These are phyloP conservation scores for Grapholita molesta DNA, from an alignment of 1,140 invertebrate genomes.

Conservation along the genomic window DNA sequence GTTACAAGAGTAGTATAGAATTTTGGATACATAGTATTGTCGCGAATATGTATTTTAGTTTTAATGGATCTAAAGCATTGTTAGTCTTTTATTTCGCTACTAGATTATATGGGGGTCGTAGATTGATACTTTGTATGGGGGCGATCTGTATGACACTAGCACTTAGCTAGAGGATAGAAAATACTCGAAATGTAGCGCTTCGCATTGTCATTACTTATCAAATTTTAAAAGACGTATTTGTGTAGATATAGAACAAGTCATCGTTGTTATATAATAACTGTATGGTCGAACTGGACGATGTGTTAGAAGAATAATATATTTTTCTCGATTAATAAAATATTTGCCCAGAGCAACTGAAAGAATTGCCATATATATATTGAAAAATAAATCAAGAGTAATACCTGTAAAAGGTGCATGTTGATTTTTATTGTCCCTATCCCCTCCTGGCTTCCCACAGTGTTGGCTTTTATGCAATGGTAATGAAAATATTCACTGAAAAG, in stretches of 20 bases:
- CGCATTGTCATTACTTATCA: constrained; percentile 2
- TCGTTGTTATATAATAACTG: constrained; percentile 59
- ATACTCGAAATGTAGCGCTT: constrained; percentile 17
- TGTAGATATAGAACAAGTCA: constrained; percentile 45
- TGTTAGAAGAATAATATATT: constrained; percentile 54
- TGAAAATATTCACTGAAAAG: constrained; percentile 6
- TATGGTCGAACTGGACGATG: constrained; percentile 54
- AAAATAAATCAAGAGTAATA: constrained; percentile 49
- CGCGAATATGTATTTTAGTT: constrained; percentile 11
- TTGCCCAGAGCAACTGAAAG: constrained; percentile 36
- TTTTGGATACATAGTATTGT: constrained; percentile 17
- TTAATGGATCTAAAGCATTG: background rate
- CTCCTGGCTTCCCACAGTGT: constrained; percentile 25
- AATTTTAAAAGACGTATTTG: constrained; percentile 50
- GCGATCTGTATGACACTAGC: background rate
- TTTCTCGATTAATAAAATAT: constrained; percentile 57
- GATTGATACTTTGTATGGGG: background rate
- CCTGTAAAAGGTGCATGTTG: constrained; percentile 60
- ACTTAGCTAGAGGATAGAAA: background rate
- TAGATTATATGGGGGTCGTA: background rate
- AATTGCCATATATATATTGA: constrained; percentile 49
- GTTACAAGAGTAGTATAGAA: background rate
- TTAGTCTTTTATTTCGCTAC: background rate
- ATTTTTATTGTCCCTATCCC: constrained; percentile 54
- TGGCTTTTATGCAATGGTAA: constrained; percentile 20